Conservation (phyloP, 2,113 vertebrate genomes). For the Picathartes gymnocephalus region DNA sequence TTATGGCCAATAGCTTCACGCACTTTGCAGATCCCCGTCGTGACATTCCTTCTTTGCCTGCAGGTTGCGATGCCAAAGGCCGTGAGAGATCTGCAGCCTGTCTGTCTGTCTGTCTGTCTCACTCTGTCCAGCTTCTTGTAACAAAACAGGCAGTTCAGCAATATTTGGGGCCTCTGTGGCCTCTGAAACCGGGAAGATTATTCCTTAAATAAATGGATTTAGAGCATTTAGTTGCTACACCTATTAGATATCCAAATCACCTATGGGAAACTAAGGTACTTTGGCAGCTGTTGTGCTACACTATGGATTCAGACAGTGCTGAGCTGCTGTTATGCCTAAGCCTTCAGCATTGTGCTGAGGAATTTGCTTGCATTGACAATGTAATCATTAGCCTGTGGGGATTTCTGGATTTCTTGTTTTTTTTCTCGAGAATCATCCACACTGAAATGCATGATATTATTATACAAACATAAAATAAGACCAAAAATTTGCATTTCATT, state of each 20-base stretch:
- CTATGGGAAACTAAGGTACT: neutral
- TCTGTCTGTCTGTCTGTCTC: neutral
- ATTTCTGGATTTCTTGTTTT: neutral
- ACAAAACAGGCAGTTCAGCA: neutral
- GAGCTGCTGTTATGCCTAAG: neutral
- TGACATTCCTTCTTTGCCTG: neutral
- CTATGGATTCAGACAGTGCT: neutral
- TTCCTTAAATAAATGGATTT: neutral
- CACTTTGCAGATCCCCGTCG: fast-evolving
- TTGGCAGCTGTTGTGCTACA: neutral
- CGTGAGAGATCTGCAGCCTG: neutral
- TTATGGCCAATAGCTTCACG: neutral
- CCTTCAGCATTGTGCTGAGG: neutral
- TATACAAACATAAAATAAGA: slow-evolving; percentile 30
- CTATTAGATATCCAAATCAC: neutral
- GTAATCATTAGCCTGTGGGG: neutral
- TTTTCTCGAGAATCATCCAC: neutral
- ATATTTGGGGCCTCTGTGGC: neutral
- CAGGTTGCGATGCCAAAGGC: neutral
- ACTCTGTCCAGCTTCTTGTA: neutral
- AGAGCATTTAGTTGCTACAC: neutral
- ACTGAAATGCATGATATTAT: slow-evolving; percentile 10
- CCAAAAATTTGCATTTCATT: slow-evolving; percentile 52
- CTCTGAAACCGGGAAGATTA: neutral
- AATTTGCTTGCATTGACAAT: slow-evolving; percentile 24